Evolutionary conservation across 2,113 vertebrate genomes (phyloP), one percentile per base, ranked within the genome.

Genomic region (Podocnemis expansa): DNA sequence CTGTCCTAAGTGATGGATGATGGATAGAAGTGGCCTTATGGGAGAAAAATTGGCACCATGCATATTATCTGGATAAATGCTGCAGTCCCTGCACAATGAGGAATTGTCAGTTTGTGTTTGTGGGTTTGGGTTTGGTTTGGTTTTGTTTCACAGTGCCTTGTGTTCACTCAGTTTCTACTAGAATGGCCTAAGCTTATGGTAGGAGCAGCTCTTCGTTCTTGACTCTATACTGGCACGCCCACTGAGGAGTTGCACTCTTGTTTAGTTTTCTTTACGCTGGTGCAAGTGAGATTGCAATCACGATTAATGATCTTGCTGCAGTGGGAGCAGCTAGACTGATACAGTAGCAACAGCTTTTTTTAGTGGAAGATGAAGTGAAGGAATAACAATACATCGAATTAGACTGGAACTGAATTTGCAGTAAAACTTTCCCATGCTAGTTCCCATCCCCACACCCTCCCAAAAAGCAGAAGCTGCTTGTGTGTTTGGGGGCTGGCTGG

Each of bases 381-480:
- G 73, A 76, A 45, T 76, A 41, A 76, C 51, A 47, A 55, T 87
- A 47, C 24, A 60, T 75, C 51, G 70, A 78, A 67, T 22, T 79
- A 76, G 45, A 55, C 38, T 79, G 73, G 29, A 41, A 55, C 25
- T 76, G 73, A 67, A 24, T 41, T 79, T 67, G 25, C 80, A 87
- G 41, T 55, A 79, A 67, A 10, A 34, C 21, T 85, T 91, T 86
- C 76, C 43, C 83, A 75, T 85, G 58, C 12, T 83, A 25, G 43
- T 56, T 47, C 55, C 43, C 6, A 4, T 58, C 43, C 43, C 73
- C 3, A 3, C 41, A 14, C 12, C 41, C 41, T 67, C 17, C 67
- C 34, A 25, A 67, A 91, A 91, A 91, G 80, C 90, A 88, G 90
- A 88, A 91, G 85, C 51, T 83, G 49, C 45, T 91, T 83, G 41